Conservation (phyloP, 2,888 invertebrate species). For the Elysia crispata region DNA sequence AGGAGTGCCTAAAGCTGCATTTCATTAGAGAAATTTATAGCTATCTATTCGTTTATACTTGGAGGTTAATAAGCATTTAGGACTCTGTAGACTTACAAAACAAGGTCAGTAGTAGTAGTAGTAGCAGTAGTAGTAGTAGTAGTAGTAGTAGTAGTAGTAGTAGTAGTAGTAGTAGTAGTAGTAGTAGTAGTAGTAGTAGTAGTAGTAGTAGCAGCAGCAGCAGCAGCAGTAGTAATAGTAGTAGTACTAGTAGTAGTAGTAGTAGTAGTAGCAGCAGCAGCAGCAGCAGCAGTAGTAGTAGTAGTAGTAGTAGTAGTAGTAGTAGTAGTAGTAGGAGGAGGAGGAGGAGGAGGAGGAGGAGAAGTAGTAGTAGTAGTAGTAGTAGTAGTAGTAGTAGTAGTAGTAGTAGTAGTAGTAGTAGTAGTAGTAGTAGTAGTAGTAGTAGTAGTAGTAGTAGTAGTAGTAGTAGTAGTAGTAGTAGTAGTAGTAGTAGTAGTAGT, state of each 20-base stretch:
- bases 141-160: neutral
- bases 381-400: slow-evolving; percentile 23
- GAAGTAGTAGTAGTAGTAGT: slow-evolving; percentile 35
- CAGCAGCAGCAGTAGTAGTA: slow-evolving; percentile 31
- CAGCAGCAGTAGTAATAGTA: slow-evolving; percentile 16
- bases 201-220: neutral
- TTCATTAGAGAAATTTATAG: too few species aligned
- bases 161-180: neutral
- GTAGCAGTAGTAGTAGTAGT: neutral
- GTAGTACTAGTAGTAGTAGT: slow-evolving; percentile 22
- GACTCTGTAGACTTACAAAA: neutral
- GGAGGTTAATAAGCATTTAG: neutral
- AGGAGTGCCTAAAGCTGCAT: too few species aligned
- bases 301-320: too few species aligned
- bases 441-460: slow-evolving; percentile 18
- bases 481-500: slow-evolving; percentile 28
- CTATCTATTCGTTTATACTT: too few species aligned
- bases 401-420: slow-evolving; percentile 16
- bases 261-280: slow-evolving; percentile 27
- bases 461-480: slow-evolving; percentile 32
- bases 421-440: slow-evolving; percentile 19
- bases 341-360: too few species aligned
- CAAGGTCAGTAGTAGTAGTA: neutral
- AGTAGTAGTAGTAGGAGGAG: too few species aligned
- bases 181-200: neutral